phyloP scores from a whole-genome alignment of 2,888 invertebrate species.

The Diplolepis rosae region DNA sequence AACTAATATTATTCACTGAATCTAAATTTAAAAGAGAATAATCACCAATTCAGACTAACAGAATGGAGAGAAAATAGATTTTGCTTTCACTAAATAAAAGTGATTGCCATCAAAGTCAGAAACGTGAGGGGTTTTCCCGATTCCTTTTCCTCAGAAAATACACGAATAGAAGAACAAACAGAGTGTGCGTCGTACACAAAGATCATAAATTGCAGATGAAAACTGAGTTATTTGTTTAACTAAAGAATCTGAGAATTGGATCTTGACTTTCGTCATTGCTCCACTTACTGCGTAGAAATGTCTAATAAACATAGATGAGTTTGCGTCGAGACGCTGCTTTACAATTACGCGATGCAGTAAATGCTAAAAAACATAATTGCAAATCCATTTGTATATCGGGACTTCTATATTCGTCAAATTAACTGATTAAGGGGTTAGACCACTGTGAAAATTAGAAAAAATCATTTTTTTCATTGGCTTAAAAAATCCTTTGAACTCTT shows the following conservation, averaged over 20 bases:
- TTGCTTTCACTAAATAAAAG: not conserved
- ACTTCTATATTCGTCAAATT: not conserved
- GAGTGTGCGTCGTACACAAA: not conserved
- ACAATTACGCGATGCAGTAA: not conserved
- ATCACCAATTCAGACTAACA: not conserved
- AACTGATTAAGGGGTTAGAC: too few relatives aligned
- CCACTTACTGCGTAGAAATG: not conserved
- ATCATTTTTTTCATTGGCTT: too few relatives aligned
- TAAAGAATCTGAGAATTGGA: conserved; percentile 10
- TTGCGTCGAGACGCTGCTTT: not conserved
- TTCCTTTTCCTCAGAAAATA: not conserved
- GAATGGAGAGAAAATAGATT: not conserved
- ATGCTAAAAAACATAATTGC: not conserved
- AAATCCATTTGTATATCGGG: not conserved
- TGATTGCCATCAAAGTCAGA: not conserved
- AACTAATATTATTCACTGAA: not conserved
- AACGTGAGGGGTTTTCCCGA: not conserved
- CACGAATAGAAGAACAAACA: not conserved
- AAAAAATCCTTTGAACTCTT: too few relatives aligned
- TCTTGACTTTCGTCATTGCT: conserved; percentile 23
- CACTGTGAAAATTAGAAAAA: too few relatives aligned
- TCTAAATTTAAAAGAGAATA: not conserved
- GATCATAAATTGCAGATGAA: conserved; percentile 1
- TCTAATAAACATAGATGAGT: conserved; percentile 13
- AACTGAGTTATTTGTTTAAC: conserved; percentile 12